A percentile compares a stretch with the other conserved stretches of the same genome.
phyloP scores from a whole-genome alignment of 1,140 invertebrate genomes.

The Sinella curviseta region DNA sequence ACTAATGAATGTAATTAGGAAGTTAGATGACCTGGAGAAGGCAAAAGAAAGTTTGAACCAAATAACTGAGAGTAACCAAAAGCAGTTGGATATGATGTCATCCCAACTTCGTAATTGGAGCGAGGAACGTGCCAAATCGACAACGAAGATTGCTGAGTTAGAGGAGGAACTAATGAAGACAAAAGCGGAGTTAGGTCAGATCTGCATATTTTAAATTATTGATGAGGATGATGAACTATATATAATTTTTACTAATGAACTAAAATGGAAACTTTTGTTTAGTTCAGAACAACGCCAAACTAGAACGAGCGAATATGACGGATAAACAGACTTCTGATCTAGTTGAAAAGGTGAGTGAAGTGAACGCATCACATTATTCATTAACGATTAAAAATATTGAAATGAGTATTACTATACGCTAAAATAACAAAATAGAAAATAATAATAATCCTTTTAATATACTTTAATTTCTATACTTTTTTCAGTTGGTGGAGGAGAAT shows the following conservation, averaged over 20 bases:
- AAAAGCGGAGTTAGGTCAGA: not conserved
- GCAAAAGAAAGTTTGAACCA: not conserved
- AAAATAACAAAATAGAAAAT: too few relatives aligned
- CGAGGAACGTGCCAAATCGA: not conserved
- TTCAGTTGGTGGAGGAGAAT: constrained; percentile 26
- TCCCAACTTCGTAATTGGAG: not conserved
- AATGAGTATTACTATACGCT: not conserved
- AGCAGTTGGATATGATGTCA: not conserved
- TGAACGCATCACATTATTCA: too few relatives aligned
- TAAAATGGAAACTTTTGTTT: not conserved
- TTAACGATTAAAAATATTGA: too few relatives aligned
- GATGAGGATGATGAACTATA: too few relatives aligned
- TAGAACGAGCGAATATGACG: not conserved
- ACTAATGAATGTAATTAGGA: not conserved
- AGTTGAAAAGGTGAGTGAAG: constrained; percentile 7
- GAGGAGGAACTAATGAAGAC: constrained; percentile 2
- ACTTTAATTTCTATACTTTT: too few relatives aligned
- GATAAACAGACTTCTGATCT: not conserved
- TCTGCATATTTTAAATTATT: too few relatives aligned
- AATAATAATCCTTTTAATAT: too few relatives aligned
- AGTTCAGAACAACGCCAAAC: constrained; percentile 12
- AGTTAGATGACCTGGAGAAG: constrained; percentile 6
- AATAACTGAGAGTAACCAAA: constrained; percentile 7
- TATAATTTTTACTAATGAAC: not conserved
- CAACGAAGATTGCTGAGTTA: constrained; percentile 5